Base-by-base conservation (phyloP, 2,113 vertebrate genomes). In the Sinocyclocheilus anshuiensis region DNA sequence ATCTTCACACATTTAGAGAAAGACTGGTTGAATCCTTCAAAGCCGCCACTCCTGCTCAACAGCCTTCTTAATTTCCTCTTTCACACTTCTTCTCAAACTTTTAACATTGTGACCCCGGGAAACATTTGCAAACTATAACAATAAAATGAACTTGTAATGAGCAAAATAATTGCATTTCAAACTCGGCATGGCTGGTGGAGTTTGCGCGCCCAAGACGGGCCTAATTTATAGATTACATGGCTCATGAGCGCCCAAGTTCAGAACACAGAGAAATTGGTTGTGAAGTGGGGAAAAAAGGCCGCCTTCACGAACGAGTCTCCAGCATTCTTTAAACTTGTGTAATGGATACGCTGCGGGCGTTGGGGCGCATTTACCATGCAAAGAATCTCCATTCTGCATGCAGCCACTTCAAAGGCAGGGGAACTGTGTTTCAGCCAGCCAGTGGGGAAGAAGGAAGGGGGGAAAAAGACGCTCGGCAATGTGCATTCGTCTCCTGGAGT, bases 91-190 rank as follows among this genome's bases (percentile, higher is more conserved):
- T 90, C 88, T 88, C 87, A 91, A 94, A 95, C 94, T 95, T 95
- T 94, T 89, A 93, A 94, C 93, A 93, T 91, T 88, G 86, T 95
- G 94, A 95, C 95, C 95, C 89, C 84, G 13, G 94, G 94, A 94
- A 94, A 94, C 92, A 94, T 95, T 95, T 94, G 92, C 92, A 91
- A 94, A 95, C 93, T 94, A 94, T 94, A 94, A 95, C 94, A 95
- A 96, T 95, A 94, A 95, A 95, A 95, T 95, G 93, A 94, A 95
- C 94, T 94, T 94, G 95, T 94, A 95, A 96, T 95, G 94, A 95
- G 94, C 92, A 95, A 95, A 96, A 96, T 95, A 95, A 95, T 94
- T 93, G 93, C 92, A 94, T 94, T 94, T 96, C 93, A 95, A 95
- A 96, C 90, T 84, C 91, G 1, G 67, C 74, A 91, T 83, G 91